Evolutionary conservation across 1,140 invertebrate species (phyloP).

Genomic region (Brachionus paranguensis): DNA sequence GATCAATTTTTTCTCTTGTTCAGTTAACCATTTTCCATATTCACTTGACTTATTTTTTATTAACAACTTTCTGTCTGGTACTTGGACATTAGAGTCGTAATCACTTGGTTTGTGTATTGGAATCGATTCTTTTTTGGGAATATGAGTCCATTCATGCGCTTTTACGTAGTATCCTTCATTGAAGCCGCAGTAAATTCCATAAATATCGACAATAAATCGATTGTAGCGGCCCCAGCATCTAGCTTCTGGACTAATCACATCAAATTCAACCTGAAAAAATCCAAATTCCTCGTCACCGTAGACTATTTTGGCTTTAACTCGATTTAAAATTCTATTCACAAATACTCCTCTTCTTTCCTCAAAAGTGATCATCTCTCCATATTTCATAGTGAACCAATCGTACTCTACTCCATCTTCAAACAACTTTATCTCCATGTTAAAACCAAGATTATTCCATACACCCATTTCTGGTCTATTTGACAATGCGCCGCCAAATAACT

Average conservation of each 20-base stretch:
- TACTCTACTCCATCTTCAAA: not conserved
- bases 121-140: not conserved
- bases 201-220: not conserved
- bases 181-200: not conserved
- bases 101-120: not conserved
- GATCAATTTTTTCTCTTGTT: not conserved
- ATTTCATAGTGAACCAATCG: not conserved
- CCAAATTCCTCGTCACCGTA: not conserved
- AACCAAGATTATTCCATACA: not conserved
- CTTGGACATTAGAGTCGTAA: not conserved
- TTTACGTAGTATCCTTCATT: not conserved
- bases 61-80: not conserved
- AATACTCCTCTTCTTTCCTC: not conserved
- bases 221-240: not conserved
- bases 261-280: not conserved
- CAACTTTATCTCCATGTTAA: not conserved
- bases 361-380: not conserved
- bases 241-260: not conserved
- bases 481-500: not conserved
- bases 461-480: not conserved
- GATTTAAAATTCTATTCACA: not conserved
- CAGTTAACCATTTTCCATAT: not conserved
- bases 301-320: not conserved
- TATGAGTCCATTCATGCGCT: not conserved
- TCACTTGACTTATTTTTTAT: not conserved